phyloP scores from a whole-genome alignment of 2,113 vertebrate species.

The Lethenteron camtschaticum region DNA sequence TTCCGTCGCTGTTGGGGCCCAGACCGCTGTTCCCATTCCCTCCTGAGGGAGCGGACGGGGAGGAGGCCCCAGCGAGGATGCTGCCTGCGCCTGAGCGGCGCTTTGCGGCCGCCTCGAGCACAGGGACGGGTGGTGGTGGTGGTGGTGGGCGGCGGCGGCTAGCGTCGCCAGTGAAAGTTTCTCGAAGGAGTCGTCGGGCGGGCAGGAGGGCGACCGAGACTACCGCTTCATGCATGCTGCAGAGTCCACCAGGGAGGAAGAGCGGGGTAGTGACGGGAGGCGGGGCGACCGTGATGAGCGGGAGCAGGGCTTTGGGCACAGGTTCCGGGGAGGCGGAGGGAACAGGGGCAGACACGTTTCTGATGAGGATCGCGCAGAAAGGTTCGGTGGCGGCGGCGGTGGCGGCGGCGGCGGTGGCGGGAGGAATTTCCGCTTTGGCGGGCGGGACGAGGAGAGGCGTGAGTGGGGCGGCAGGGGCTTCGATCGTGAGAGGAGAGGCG shows the following conservation, averaged over 20 bases:
- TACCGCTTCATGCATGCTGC: not conserved
- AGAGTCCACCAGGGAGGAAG: too few species aligned
- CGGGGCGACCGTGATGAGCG: too few species aligned
- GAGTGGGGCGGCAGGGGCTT: conserved; percentile 2
- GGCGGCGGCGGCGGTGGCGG: not conserved
- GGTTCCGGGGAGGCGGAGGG: too few species aligned
- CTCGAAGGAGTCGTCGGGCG: not conserved
- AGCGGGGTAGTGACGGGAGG: too few species aligned
- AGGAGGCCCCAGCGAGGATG: not conserved
- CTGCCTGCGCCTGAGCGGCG: not conserved
- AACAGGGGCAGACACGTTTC: too few species aligned
- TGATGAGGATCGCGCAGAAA: too few species aligned
- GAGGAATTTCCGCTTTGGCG: not conserved
- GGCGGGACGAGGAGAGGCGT: not conserved
- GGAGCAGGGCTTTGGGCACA: too few species aligned
- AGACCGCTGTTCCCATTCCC: not conserved
- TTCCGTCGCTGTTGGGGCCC: too few species aligned
- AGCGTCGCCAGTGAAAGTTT: not conserved
- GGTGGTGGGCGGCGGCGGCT: too few species aligned
- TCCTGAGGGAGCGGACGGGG: not conserved
- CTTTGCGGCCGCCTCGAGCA: not conserved
- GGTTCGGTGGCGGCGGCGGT: too few species aligned
- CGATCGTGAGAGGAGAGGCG: conserved; percentile 1
- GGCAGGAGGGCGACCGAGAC: conserved; percentile 1
- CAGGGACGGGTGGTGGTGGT: not conserved